Conservation (phyloP, 1,140 invertebrate species). For the Penaeus vannamei region DNA sequence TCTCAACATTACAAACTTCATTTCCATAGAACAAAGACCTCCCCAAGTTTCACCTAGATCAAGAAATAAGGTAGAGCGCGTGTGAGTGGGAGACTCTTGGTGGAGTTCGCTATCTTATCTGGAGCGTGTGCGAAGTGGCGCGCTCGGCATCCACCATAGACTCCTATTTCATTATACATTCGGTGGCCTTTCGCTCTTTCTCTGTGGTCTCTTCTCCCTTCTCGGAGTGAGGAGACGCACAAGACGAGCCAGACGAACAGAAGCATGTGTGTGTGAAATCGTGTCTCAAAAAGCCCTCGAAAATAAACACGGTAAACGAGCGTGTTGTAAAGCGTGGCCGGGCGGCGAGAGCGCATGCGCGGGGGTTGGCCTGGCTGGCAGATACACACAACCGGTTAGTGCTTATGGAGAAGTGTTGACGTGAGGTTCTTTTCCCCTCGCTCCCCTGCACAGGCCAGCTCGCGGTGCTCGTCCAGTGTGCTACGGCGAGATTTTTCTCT, state of each 20-base stretch:
- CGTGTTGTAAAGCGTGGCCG: conserved; percentile 37
- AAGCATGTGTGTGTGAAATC: no score
- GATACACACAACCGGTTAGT: conserved; percentile 55
- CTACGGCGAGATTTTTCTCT: conserved; percentile 26
- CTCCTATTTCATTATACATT: no score
- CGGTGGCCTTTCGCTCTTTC: no score
- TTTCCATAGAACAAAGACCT: no score
- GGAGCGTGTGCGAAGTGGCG: conserved; percentile 48
- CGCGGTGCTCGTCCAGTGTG: conserved; percentile 42
- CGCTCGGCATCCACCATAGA: neutral
- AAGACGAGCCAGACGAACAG: no score
- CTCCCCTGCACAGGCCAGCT: conserved; percentile 49
- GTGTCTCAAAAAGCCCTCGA: no score
- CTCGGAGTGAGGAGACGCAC: no score
- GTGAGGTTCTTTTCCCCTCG: conserved; percentile 55
- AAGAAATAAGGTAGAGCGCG: no score
- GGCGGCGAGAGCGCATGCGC: conserved; percentile 26
- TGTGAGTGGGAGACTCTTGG: neutral
- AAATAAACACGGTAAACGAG: no score
- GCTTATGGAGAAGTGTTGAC: conserved; percentile 55
- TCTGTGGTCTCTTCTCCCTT: no score
- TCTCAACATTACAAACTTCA: no score
- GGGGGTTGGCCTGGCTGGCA: conserved; percentile 51
- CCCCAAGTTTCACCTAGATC: no score
- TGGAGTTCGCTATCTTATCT: conserved; percentile 45